These are phyloP conservation scores for Montipora foliosa DNA, from an alignment of 64 coral and sea anemone species.

Conservation along the genomic window DNA sequence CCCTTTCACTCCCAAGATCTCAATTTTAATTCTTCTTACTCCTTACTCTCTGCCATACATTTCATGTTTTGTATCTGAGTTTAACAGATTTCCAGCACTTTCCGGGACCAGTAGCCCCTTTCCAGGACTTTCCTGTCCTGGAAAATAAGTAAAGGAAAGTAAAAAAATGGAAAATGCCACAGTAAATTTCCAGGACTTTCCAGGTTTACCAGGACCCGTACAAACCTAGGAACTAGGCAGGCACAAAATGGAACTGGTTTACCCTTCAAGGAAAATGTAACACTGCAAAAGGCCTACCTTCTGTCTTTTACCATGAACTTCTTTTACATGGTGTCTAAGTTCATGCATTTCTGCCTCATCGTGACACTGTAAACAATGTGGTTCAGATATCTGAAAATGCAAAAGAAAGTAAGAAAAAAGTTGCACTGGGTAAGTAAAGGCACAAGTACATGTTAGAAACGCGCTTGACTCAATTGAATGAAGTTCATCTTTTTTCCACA, in stretches of 20 bases:
- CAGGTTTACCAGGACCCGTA: too few species aligned
- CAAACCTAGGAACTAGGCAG: neutral
- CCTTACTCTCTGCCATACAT: neutral
- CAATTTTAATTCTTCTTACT: neutral
- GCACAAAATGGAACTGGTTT: constrained; percentile 2
- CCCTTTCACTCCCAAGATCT: neutral
- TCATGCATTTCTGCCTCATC: constrained; percentile 23
- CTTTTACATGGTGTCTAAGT: constrained; percentile 16
- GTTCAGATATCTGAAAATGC: constrained; percentile 20
- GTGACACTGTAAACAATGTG: constrained; percentile 35
- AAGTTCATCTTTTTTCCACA: neutral
- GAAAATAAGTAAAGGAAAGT: too few species aligned
- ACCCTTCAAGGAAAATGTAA: neutral
- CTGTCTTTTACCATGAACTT: constrained; percentile 32
- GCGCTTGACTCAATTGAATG: neutral
- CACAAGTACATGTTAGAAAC: neutral
- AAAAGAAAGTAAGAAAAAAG: neutral
- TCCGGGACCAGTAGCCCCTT: too few species aligned
- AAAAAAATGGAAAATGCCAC: too few species aligned
- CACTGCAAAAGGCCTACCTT: constrained; percentile 22
- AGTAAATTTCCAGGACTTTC: too few species aligned
- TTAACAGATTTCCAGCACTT: too few species aligned
- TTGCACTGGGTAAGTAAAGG: too few species aligned
- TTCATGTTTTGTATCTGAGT: neutral
- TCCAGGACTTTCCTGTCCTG: too few species aligned